phyloP scores from a whole-genome alignment of 2,888 invertebrate species.

The Elgonia sp. region DNA sequence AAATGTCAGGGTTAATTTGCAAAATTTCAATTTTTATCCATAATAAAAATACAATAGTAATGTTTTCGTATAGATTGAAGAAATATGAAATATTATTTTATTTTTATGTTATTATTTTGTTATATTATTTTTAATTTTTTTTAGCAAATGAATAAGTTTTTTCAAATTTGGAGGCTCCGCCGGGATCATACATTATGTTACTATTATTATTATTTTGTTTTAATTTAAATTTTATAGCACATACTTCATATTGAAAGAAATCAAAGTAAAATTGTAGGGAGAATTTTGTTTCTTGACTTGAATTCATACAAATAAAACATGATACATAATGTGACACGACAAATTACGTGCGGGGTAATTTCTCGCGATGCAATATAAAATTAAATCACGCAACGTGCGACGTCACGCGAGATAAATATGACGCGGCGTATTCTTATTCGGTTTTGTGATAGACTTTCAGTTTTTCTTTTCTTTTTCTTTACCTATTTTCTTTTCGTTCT shows the following conservation, averaged over 20 bases:
- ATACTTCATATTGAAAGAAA: constrained; percentile 4
- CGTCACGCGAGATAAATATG: constrained; percentile 67
- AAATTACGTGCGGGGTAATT: constrained; percentile 51
- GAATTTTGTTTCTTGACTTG: constrained; percentile 20
- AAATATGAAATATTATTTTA: no score
- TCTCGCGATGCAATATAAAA: constrained; percentile 56
- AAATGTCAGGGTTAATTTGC: no score
- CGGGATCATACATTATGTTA: no score
- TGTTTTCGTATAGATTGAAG: no score
- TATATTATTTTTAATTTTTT: no score
- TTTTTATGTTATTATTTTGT: no score
- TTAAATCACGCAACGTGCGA: constrained; percentile 65
- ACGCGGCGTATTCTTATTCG: constrained; percentile 36
- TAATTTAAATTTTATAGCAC: neutral
- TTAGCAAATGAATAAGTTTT: no score
- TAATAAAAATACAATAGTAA: no score
- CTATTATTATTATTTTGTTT: no score
- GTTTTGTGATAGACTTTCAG: constrained; percentile 26
- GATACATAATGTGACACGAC: constrained; percentile 30
- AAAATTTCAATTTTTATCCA: no score
- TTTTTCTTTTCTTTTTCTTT: constrained; percentile 2
- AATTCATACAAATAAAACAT: constrained; percentile 47
- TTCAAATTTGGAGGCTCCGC: no score
- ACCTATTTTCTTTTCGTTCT: neutral
- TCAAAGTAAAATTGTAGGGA: neutral